Percentiles rank a stretch among this genome's conserved stretches.
These are phyloP conservation scores for Uloborus diversus DNA, from an alignment of 1,140 invertebrate genomes.

Conservation along the genomic window DNA sequence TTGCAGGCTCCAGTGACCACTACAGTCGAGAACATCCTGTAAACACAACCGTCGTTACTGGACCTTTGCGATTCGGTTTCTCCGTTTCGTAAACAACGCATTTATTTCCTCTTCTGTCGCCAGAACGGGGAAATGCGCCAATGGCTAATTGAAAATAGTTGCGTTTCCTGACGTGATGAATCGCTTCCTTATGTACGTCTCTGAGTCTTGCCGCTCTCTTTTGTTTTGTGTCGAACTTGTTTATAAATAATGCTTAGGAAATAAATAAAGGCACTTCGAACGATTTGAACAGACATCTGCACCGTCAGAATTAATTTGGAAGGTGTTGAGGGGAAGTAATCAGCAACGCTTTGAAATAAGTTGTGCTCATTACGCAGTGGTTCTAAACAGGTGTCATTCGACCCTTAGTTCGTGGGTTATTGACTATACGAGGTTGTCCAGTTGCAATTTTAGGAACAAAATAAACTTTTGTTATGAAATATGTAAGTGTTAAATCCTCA, in stretches of 20 bases:
- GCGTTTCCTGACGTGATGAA: slow-evolving; percentile 32
- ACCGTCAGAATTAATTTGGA: too few species aligned
- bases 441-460: too few species aligned
- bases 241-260: not conserved
- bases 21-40: slow-evolving; percentile 37
- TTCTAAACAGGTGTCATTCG: too few species aligned
- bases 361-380: too few species aligned
- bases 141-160: slow-evolving; percentile 39
- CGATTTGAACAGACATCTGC: too few species aligned
- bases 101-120: slow-evolving; percentile 11
- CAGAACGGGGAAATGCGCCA: slow-evolving; percentile 4
- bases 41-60: slow-evolving; percentile 38
- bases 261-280: too few species aligned
- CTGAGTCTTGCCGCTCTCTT: not conserved
- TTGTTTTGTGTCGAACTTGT: not conserved
- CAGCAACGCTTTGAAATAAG: too few species aligned
- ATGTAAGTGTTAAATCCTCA: too few species aligned
- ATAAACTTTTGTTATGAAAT: too few species aligned
- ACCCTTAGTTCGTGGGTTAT: too few species aligned
- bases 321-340: too few species aligned
- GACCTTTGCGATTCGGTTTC: slow-evolving; percentile 38
- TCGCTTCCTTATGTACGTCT: slow-evolving; percentile 28
- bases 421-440: too few species aligned
- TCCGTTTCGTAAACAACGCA: slow-evolving; percentile 49
- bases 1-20: slow-evolving; percentile 50